These are phyloP conservation scores for Scaptomyza cyrtandrae DNA, from an alignment of 2,888 invertebrate genomes.

Conservation along the genomic window DNA sequence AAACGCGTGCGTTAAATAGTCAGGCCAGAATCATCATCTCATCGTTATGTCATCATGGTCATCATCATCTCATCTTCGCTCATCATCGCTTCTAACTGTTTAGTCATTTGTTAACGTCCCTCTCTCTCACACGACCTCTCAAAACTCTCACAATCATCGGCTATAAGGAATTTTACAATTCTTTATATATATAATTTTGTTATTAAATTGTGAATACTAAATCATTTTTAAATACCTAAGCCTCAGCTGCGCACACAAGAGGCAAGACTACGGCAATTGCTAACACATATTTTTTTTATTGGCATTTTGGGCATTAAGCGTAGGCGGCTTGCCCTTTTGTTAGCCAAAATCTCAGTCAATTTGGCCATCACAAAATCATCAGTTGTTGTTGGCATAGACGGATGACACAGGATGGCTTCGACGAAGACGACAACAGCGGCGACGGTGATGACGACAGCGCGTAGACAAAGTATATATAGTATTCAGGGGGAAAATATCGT, in stretches of 20 bases:
- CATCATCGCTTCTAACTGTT: constrained; percentile 61
- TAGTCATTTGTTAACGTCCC: constrained; percentile 40
- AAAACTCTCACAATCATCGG: constrained; percentile 56
- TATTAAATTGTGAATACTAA: constrained; percentile 64
- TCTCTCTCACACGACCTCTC: constrained; percentile 60
- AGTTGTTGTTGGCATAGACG: constrained; percentile 42
- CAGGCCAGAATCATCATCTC: constrained; percentile 59
- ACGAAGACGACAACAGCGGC: constrained; percentile 42
- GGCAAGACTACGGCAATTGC: constrained; percentile 52
- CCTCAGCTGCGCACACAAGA: constrained; percentile 51
- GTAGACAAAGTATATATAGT: constrained; percentile 32
- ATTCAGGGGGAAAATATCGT: constrained; percentile 24
- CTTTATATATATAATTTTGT: constrained; percentile 79
- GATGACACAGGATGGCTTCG: constrained; percentile 52
- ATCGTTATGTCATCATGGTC: constrained; percentile 53
- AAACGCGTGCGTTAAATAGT: constrained; percentile 43
- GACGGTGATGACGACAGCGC: constrained; percentile 44
- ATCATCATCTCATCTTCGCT: constrained; percentile 18
- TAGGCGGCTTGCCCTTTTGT: constrained; percentile 64
- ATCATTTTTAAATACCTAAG: constrained; percentile 74
- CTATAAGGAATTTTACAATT: constrained; percentile 82
- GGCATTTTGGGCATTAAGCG: constrained; percentile 21
- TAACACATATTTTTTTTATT: constrained; percentile 15
- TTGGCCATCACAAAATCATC: constrained; percentile 65
- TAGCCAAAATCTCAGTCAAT: constrained; percentile 56